Evolutionary conservation across 2,113 vertebrate species (phyloP).

Genomic region (Agelaius tricolor): DNA sequence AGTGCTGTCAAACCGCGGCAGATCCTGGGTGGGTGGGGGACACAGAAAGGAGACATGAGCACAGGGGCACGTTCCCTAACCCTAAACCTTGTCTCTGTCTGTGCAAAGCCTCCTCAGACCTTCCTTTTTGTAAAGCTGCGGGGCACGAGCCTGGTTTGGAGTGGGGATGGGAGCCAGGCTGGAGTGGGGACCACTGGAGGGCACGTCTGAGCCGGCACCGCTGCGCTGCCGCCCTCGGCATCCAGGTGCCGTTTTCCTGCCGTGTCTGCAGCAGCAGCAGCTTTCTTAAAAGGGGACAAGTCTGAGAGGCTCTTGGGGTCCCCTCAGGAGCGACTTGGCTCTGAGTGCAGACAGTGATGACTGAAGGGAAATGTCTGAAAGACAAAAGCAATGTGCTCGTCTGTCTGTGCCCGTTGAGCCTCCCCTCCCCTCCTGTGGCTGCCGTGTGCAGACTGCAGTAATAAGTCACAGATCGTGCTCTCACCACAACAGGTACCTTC

Average conservation of each 20-base stretch:
- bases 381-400: not conserved
- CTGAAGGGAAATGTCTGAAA: not conserved
- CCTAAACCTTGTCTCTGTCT: not conserved
- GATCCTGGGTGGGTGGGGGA: not conserved
- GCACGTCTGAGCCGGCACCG: not conserved
- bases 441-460: not conserved
- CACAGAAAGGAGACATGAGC: not conserved
- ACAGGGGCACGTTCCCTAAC: not conserved
- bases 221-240: not conserved
- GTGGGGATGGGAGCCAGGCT: not conserved
- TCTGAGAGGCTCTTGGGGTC: not conserved
- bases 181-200: constrained; percentile 23
- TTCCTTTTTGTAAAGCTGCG: not conserved
- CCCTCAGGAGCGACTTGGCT: not conserved
- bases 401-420: not conserved
- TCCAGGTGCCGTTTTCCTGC: not conserved
- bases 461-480: not conserved
- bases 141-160: not conserved
- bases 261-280: not conserved
- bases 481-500: not conserved
- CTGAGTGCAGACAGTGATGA: not conserved
- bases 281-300: not conserved
- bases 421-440: not conserved
- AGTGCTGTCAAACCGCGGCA: not conserved
- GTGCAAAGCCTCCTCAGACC: not conserved